Evolutionary conservation across 2,797 vertebrate genomes (phyloP).

Genomic region (Characodon lateralis): DNA sequence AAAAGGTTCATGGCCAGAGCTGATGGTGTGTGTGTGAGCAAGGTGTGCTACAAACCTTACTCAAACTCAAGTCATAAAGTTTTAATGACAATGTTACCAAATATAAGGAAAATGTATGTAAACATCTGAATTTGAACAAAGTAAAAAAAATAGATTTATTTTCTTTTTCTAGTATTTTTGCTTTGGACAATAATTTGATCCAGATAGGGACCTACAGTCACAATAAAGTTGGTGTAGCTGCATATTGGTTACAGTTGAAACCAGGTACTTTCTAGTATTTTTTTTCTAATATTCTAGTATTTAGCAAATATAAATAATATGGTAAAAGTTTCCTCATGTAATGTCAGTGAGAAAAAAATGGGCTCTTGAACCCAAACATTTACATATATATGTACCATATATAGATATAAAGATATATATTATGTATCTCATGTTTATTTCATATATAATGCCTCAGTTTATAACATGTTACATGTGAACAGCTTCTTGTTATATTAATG

Average conservation of each 20-base stretch:
- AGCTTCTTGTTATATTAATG: slow-evolving; percentile 65
- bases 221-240: slow-evolving; percentile 35
- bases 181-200: slow-evolving; percentile 31
- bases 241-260: slow-evolving; percentile 37
- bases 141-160: not conserved
- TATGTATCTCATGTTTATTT: slow-evolving; percentile 68
- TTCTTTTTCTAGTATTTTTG: slow-evolving; percentile 1
- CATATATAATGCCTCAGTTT: slow-evolving; percentile 58
- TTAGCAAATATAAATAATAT: not conserved
- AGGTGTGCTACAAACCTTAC: not conserved
- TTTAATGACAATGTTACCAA: not conserved
- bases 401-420: not conserved
- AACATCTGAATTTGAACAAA: not conserved
- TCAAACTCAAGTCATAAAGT: not conserved
- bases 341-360: not conserved
- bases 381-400: not conserved
- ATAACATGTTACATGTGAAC: slow-evolving; percentile 61
- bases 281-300: not conserved
- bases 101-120: not conserved
- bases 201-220: slow-evolving; percentile 37
- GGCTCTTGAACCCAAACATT: not conserved
- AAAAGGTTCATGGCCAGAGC: not conserved
- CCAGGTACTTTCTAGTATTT: slow-evolving; percentile 15
- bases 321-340: not conserved
- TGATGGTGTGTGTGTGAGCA: too few species aligned